Conservation (phyloP, 2,797 vertebrate genomes). For the Lepilemur ruficaudatus region DNA sequence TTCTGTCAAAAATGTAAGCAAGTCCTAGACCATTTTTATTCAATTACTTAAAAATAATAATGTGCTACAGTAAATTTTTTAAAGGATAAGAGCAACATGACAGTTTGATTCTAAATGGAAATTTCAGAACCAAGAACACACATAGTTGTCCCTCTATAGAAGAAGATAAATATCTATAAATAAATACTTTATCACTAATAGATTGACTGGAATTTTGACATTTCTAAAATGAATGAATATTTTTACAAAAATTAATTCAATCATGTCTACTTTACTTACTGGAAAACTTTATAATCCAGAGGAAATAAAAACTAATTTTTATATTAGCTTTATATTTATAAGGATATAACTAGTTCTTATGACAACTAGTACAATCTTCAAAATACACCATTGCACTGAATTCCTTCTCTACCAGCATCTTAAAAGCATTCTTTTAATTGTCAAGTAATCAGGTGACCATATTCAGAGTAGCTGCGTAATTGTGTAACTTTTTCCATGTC, state of each 20-base stretch:
- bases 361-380: not conserved
- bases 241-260: not conserved
- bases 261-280: not conserved
- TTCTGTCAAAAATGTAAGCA: slow-evolving; percentile 59
- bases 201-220: not conserved
- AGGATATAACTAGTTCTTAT: not conserved
- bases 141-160: not conserved
- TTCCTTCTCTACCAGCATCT: not conserved
- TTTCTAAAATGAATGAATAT: not conserved
- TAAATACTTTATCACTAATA: not conserved
- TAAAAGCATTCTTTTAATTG: not conserved
- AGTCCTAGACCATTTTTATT: slow-evolving; percentile 44
- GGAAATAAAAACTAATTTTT: not conserved
- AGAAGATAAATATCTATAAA: not conserved
- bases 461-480: slow-evolving; percentile 56
- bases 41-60: slow-evolving; percentile 52
- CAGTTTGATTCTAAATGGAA: slow-evolving; percentile 34
- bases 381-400: not conserved
- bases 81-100: not conserved
- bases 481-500: slow-evolving; percentile 69
- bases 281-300: not conserved
- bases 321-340: not conserved
- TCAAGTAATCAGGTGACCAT: not conserved
- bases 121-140: not conserved
- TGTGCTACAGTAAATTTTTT: not conserved